Conservation (phyloP, 1,140 invertebrate genomes). For the Drosophila teissieri region DNA sequence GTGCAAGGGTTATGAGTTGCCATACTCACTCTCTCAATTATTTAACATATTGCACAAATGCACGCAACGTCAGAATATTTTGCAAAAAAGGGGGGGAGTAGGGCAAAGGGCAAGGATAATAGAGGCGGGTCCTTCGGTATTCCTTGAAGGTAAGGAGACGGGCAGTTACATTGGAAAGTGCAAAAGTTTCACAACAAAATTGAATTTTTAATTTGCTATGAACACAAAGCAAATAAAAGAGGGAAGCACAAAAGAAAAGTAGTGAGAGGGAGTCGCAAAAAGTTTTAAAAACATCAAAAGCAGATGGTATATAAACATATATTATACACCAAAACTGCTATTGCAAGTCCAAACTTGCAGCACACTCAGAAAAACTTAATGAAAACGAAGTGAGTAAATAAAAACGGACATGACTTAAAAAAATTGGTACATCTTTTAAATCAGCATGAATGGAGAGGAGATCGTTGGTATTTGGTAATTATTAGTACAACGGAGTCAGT, state of each 20-base stretch:
- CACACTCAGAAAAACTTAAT: not conserved
- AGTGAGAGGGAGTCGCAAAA: not conserved
- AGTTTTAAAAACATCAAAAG: constrained; percentile 2
- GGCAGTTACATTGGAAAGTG: constrained; percentile 32
- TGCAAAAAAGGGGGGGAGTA: not conserved
- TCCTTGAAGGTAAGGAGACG: constrained; percentile 1
- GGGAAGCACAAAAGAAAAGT: constrained; percentile 2
- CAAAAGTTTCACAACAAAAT: constrained; percentile 66
- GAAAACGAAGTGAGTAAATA: not conserved
- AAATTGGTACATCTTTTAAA: no score
- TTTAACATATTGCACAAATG: constrained; percentile 56
- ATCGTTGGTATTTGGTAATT: no score
- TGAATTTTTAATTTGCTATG: constrained; percentile 66
- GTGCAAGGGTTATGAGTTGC: constrained; percentile 4
- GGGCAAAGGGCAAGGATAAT: not conserved
- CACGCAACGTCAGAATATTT: constrained; percentile 40
- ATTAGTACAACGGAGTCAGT: no score
- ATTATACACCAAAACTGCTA: not conserved
- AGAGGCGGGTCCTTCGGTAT: not conserved
- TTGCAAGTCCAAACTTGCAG: not conserved
- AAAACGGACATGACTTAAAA: not conserved
- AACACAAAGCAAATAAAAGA: constrained; percentile 8
- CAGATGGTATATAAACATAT: constrained; percentile 1
- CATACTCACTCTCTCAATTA: constrained; percentile 32
- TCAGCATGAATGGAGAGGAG: no score